Base-by-base conservation (phyloP, 2,797 vertebrate species). In the Alca torda region DNA sequence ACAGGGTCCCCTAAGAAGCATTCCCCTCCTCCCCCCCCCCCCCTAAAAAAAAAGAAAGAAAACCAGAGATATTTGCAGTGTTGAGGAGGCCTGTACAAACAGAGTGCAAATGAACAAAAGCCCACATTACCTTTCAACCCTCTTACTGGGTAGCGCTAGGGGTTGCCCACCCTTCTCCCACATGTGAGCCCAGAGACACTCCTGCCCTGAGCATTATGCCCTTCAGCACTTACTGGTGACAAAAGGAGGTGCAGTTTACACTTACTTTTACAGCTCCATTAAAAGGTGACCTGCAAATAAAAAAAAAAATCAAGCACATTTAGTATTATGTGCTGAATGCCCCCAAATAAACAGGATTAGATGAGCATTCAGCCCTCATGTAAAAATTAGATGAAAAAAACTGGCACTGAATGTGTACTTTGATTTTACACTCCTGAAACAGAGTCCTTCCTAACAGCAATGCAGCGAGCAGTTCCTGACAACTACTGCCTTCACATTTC, bases 201-300 rank as follows among this genome's bases (percentile, higher is more conserved):
- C 77, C 77, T 95, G 63, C 82, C 92, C 94, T 96, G 93, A 91
- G 92, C 53, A 50, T 89, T 84, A 93, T 2, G 4, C 77, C 87
- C 87, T 96, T 96, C 89, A 83, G 93, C 93, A 94, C 84, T 97
- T 94, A 96, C 60, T 97, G 90, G 77, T 64, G 87, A 96, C 95
- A 97, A 97, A 96, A 93, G 95, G 93, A 95, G 92, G 91, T 73
- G 90, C 94, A 95, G 94, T 84, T 96, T 97, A 94, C 95, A 97
- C 95, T 96, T 94, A 94, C 93, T 96, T 97, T 97, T 97, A 97
- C 94, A 96, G 91, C 96, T 96, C 97, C 96, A 96, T 96, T 96
- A 94, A 97, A 97, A 97, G 94, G 95, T 96, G 96, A 97, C 95
- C 96, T 97, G 96, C 91, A 97, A 97, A 96, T 82, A 96, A 95